These are phyloP conservation scores for Rhopalosiphum padi DNA, from an alignment of 1,140 invertebrate species.

Conservation along the genomic window DNA sequence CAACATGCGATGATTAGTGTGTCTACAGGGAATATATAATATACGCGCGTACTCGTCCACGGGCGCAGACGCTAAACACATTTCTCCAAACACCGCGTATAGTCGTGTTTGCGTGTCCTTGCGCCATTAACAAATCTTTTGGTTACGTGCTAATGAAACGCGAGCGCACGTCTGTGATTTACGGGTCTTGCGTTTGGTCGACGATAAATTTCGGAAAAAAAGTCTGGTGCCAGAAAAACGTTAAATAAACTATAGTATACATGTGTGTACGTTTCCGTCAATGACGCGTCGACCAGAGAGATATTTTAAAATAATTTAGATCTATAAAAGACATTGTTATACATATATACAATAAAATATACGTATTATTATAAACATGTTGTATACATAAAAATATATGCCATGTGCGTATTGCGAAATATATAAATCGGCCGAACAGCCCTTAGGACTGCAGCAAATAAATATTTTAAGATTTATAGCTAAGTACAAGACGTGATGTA, in stretches of 20 bases:
- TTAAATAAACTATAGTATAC: neutral
- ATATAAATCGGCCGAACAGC: neutral
- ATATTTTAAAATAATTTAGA: constrained; percentile 6
- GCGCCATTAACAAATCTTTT: constrained; percentile 41
- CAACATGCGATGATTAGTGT: constrained; percentile 31
- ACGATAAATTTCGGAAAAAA: constrained; percentile 23
- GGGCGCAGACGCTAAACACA: constrained; percentile 17
- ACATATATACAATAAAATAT: neutral
- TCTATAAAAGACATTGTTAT: neutral
- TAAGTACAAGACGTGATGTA: too few relatives aligned
- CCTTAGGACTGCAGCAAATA: neutral
- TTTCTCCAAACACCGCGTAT: neutral
- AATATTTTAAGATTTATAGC: neutral
- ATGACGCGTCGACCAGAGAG: neutral
- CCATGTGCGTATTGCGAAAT: neutral
- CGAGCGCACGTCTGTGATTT: neutral
- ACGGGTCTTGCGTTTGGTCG: constrained; percentile 8
- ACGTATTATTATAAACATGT: neutral
- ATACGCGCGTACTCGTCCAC: neutral
- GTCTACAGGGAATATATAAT: constrained; percentile 29
- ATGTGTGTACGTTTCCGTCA: neutral
- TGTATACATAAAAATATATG: neutral
- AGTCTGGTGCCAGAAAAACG: neutral
- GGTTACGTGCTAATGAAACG: neutral
- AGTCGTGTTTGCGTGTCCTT: neutral